Conservation (phyloP, 2,797 vertebrate species). For the Manis javanica region DNA sequence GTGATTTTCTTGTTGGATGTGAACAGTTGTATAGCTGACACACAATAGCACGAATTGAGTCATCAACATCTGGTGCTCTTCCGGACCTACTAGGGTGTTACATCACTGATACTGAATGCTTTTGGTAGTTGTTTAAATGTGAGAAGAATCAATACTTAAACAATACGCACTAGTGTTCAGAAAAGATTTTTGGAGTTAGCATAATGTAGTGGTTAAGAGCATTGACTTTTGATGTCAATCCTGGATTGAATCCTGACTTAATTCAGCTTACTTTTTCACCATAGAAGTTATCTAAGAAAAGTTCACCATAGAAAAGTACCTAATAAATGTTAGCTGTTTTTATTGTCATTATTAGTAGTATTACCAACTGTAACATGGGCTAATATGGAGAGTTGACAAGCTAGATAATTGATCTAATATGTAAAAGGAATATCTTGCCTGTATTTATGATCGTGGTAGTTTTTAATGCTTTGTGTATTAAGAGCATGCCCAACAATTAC, state of each 20-base stretch:
- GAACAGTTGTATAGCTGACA: not conserved
- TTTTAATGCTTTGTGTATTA: constrained; percentile 44
- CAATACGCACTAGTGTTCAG: not conserved
- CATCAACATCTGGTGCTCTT: not conserved
- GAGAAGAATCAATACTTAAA: not conserved
- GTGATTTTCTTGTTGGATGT: constrained; percentile 11
- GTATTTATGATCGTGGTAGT: not conserved
- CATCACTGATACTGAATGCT: not conserved
- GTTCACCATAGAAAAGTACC: too few relatives aligned
- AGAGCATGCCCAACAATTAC: not conserved
- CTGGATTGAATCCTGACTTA: not conserved
- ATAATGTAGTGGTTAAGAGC: not conserved
- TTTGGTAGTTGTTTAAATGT: not conserved
- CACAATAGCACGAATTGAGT: not conserved
- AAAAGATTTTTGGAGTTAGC: not conserved
- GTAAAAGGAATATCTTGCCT: not conserved
- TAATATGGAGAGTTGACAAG: not conserved
- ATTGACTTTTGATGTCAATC: not conserved
- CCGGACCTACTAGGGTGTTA: not conserved
- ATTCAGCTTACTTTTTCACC: not conserved
- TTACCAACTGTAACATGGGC: not conserved
- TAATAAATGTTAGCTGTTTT: constrained; percentile 4
- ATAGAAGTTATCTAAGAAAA: not conserved
- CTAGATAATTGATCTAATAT: not conserved
- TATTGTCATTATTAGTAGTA: not conserved